A percentile compares a stretch with the other conserved stretches of the same genome.
phyloP scores from a whole-genome alignment of 2,113 vertebrate species.

The Syrmaticus mikado region DNA sequence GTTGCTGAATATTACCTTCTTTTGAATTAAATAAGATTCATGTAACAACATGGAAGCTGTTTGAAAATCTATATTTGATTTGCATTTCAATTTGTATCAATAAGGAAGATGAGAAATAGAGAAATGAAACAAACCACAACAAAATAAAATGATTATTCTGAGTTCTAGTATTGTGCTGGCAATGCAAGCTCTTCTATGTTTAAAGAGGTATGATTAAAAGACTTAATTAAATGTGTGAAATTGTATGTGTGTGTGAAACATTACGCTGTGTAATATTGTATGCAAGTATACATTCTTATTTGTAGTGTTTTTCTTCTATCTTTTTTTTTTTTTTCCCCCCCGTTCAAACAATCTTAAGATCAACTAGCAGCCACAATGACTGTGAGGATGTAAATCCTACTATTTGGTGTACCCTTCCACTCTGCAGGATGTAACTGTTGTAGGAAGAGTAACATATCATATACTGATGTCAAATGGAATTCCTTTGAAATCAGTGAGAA shows the following conservation, averaged over 20 bases:
- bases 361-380: background rate
- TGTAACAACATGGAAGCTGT: background rate
- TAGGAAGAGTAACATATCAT: background rate
- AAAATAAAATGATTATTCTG: background rate
- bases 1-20: conserved; percentile 46
- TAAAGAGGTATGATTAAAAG: background rate
- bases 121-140: background rate
- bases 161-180: background rate
- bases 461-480: background rate
- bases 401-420: background rate
- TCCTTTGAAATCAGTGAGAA: background rate
- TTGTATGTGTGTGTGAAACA: background rate
- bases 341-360: background rate
- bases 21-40: conserved; percentile 36
- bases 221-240: background rate
- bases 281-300: background rate
- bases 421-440: background rate
- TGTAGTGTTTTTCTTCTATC: background rate
- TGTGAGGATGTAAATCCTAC: background rate
- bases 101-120: background rate
- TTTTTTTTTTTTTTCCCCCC: background rate
- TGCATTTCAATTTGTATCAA: conserved; percentile 1
- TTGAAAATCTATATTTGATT: background rate
- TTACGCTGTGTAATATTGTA: background rate
- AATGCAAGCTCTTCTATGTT: background rate